phyloP scores from a whole-genome alignment of 2,888 invertebrate genomes.

The Erannis defoliaria region DNA sequence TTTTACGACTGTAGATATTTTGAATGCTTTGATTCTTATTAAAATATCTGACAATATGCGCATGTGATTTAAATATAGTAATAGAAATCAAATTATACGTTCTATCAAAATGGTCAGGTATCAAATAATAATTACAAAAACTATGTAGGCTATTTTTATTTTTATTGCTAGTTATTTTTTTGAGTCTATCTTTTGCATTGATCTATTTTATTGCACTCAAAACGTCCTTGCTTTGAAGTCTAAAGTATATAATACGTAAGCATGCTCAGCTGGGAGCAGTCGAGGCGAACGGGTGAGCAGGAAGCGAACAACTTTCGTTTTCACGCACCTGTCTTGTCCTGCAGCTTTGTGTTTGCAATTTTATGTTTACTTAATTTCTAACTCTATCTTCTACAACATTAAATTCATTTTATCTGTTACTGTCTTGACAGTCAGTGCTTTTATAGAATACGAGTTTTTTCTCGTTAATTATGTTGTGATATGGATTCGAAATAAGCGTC shows the following conservation, averaged over 20 bases:
- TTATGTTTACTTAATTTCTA: conserved; percentile 51
- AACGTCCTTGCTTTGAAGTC: conserved; percentile 59
- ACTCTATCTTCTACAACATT: conserved; percentile 45
- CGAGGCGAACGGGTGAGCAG: conserved; percentile 81
- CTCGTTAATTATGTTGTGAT: conserved; percentile 43
- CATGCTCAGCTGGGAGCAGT: conserved; percentile 56
- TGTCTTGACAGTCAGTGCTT: conserved; percentile 42
- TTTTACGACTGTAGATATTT: conserved; percentile 21
- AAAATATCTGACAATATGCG: background rate
- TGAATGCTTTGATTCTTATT: conserved; percentile 8
- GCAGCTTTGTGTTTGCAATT: conserved; percentile 65
- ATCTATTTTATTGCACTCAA: conserved; percentile 45
- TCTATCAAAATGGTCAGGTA: conserved; percentile 15
- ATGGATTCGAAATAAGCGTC: conserved; percentile 31
- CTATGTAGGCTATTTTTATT: conserved; percentile 27
- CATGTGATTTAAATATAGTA: conserved; percentile 9
- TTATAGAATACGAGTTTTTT: conserved; percentile 46
- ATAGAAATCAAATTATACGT: conserved; percentile 20
- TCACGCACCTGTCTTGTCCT: conserved; percentile 83
- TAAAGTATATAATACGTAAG: conserved; percentile 57
- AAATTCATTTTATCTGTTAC: conserved; percentile 20
- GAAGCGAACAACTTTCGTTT: conserved; percentile 86
- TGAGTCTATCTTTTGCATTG: conserved; percentile 41
- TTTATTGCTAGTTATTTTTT: conserved; percentile 36
- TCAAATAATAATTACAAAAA: conserved; percentile 34